These are phyloP conservation scores for Coreius guichenoti DNA, from an alignment of 2,797 vertebrate species.

Conservation along the genomic window DNA sequence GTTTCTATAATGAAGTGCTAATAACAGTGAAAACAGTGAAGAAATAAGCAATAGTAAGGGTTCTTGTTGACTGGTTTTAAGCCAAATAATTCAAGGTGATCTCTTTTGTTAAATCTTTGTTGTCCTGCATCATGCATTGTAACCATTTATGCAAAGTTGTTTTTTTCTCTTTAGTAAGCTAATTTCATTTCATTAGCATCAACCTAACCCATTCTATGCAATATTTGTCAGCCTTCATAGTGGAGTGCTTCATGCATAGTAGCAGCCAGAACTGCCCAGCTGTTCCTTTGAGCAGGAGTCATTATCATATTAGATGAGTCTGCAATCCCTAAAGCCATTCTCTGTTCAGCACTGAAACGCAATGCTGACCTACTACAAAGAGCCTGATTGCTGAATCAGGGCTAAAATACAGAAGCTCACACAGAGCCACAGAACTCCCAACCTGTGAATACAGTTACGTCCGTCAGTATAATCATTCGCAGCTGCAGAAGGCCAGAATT, in stretches of 20 bases:
- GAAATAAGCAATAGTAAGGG: not conserved
- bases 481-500: constrained; percentile 29
- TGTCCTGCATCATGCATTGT: constrained; percentile 17
- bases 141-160: constrained; percentile 3
- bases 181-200: constrained; percentile 47
- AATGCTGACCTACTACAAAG: constrained; percentile 68
- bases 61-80: not conserved
- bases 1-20: not conserved
- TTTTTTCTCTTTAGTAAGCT: constrained; percentile 14
- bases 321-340: constrained; percentile 78
- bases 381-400: constrained; percentile 81
- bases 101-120: not conserved
- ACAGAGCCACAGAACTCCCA: constrained; percentile 40
- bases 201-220: constrained; percentile 40
- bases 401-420: constrained; percentile 71
- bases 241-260: constrained; percentile 18
- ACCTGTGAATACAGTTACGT: constrained; percentile 24
- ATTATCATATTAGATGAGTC: constrained; percentile 83
- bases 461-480: constrained; percentile 5
- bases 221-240: constrained; percentile 12
- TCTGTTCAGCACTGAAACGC: constrained; percentile 72
- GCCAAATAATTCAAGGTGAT: not conserved
- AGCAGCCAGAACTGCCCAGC: constrained; percentile 47
- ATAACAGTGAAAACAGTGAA: not conserved
- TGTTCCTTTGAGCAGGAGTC: constrained; percentile 58